These are phyloP conservation scores for Eilema griseolum DNA, from an alignment of 2,888 invertebrate species.

Conservation along the genomic window DNA sequence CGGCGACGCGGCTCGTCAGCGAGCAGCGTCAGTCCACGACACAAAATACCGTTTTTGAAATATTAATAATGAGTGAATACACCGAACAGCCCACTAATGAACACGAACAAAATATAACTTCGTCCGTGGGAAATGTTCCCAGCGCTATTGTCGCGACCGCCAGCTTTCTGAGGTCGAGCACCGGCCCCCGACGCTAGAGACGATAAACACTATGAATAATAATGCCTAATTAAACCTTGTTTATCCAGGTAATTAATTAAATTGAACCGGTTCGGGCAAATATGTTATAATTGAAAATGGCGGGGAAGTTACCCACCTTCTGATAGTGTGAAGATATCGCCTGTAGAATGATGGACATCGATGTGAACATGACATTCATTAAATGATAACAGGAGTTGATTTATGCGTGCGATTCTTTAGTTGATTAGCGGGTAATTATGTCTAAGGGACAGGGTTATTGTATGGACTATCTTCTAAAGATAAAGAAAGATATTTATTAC, in stretches of 20 bases:
- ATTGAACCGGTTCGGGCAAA: constrained; percentile 52
- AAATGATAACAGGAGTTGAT: background rate
- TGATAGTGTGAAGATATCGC: background rate
- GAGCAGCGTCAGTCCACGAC: constrained; percentile 46
- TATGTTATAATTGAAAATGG: constrained; percentile 51
- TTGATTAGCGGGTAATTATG: background rate
- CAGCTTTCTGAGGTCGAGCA: constrained; percentile 68
- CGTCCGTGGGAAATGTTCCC: constrained; percentile 71
- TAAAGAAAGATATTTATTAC: background rate
- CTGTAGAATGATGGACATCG: background rate
- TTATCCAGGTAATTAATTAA: constrained; percentile 81
- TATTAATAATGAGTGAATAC: constrained; percentile 79
- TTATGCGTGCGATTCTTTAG: constrained; percentile 1
- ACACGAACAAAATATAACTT: constrained; percentile 65
- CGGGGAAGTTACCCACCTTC: background rate
- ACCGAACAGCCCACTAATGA: constrained; percentile 69
- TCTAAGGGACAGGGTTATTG: background rate
- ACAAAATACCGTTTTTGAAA: constrained; percentile 80
- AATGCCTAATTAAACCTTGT: constrained; percentile 78
- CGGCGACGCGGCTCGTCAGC: constrained; percentile 28
- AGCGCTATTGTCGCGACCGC: constrained; percentile 60
- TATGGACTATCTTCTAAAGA: background rate
- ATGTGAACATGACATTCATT: constrained; percentile 1
- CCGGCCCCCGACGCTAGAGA: constrained; percentile 51
- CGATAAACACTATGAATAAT: constrained; percentile 67